Percentiles rank a stretch among this genome's conserved stretches.
phyloP scores from a whole-genome alignment of 2,797 vertebrate genomes.

The Heteromormyrus szaboi region DNA sequence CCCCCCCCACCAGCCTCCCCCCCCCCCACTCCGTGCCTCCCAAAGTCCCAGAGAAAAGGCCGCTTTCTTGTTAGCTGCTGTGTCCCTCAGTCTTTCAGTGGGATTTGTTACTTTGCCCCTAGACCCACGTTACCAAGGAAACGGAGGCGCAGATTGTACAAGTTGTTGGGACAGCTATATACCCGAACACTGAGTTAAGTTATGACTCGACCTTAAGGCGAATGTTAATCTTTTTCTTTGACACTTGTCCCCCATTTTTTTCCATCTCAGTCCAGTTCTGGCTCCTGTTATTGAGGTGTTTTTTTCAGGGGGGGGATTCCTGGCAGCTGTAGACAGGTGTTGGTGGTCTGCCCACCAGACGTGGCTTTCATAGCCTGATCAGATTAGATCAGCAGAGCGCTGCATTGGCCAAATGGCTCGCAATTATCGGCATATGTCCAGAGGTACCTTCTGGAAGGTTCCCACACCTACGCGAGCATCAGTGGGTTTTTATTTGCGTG shows the following conservation, averaged over 20 bases:
- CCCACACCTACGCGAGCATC: slow-evolving; percentile 46
- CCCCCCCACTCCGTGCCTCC: slow-evolving; percentile 27
- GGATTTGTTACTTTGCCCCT: slow-evolving; percentile 28
- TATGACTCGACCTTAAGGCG: background rate
- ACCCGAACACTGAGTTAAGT: background rate
- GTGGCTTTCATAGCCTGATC: slow-evolving; percentile 66
- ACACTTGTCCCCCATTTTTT: background rate
- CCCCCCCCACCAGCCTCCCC: slow-evolving; percentile 14
- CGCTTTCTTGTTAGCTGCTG: slow-evolving; percentile 29
- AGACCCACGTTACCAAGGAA: slow-evolving; percentile 28
- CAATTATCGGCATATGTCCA: slow-evolving; percentile 51
- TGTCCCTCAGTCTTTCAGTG: slow-evolving; percentile 24
- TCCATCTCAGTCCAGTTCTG: background rate
- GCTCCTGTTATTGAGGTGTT: slow-evolving; percentile 10
- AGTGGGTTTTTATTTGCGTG: slow-evolving; percentile 62
- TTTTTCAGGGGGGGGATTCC: background rate
- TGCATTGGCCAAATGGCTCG: slow-evolving; percentile 57
- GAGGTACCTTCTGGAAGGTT: slow-evolving; percentile 11
- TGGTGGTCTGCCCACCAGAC: slow-evolving; percentile 50
- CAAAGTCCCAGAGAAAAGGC: slow-evolving; percentile 27
- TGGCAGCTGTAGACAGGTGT: slow-evolving; percentile 48
- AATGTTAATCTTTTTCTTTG: background rate
- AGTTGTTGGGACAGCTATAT: background rate
- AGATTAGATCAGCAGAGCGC: slow-evolving; percentile 62
- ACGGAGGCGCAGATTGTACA: background rate